phyloP scores from a whole-genome alignment of 2,797 vertebrate species.

The Ptychobarbus kaznakovi region DNA sequence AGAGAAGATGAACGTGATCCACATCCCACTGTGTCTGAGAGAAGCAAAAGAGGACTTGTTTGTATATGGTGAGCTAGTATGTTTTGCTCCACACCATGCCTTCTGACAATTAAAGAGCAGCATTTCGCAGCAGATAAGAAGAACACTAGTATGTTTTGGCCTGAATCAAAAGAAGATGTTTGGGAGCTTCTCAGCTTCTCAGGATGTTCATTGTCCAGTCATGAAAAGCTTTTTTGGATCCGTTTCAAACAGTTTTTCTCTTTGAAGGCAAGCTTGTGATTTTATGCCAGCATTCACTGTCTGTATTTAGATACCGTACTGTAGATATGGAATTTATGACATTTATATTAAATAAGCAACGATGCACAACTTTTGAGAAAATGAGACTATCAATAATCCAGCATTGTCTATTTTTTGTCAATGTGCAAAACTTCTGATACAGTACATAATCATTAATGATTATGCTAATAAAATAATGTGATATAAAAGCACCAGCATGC shows the following conservation, averaged over 20 bases:
- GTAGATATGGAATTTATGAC: neutral
- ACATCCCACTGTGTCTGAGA: constrained; percentile 8
- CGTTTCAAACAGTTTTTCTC: neutral
- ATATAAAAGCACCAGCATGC: neutral
- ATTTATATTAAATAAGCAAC: neutral
- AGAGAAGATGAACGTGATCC: too few species aligned
- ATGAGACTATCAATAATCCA: neutral
- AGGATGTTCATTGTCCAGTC: neutral
- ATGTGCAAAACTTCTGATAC: too few species aligned
- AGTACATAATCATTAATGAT: too few species aligned
- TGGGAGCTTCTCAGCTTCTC: neutral
- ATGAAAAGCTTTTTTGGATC: neutral
- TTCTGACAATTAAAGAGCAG: constrained; percentile 25
- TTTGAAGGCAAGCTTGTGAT: constrained; percentile 8
- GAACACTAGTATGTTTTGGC: too few species aligned
- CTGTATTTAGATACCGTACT: neutral
- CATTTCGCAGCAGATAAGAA: constrained; percentile 28
- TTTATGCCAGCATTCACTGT: neutral
- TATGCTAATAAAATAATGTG: neutral
- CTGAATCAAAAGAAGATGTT: constrained; percentile 25
- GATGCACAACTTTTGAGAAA: neutral
- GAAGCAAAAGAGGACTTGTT: constrained; percentile 6
- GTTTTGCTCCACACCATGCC: too few species aligned
- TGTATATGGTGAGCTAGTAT: neutral
- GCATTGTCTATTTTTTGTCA: neutral